These are phyloP conservation scores for Drosophila mettleri DNA, from an alignment of 2,888 invertebrate species.

Conservation along the genomic window DNA sequence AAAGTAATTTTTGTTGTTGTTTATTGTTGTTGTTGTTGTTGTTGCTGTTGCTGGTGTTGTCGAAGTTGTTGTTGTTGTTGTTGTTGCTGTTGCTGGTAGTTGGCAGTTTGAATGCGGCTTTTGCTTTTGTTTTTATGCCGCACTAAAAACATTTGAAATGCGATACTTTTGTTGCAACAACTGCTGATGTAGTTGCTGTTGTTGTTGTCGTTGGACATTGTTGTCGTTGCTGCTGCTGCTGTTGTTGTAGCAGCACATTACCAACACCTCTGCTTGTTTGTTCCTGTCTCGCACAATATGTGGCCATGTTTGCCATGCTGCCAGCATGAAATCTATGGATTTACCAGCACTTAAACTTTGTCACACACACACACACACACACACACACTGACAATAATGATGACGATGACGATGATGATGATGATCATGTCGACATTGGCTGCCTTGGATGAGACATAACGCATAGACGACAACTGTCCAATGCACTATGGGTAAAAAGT, in stretches of 20 bases:
- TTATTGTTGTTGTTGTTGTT: slow-evolving; percentile 43
- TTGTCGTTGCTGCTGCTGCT: slow-evolving; percentile 34
- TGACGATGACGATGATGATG: slow-evolving; percentile 49
- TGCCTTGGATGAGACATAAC: slow-evolving; percentile 53
- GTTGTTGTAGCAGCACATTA: slow-evolving; percentile 59
- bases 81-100: slow-evolving; percentile 56
- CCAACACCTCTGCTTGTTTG: slow-evolving; percentile 65
- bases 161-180: slow-evolving; percentile 77
- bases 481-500: no score
- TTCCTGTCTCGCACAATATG: slow-evolving; percentile 76
- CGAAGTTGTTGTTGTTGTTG: slow-evolving; percentile 18
- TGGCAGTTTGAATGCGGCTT: slow-evolving; percentile 75
- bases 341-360: slow-evolving; percentile 85
- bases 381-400: slow-evolving; percentile 16
- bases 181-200: slow-evolving; percentile 33
- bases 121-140: slow-evolving; percentile 78
- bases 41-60: slow-evolving; percentile 35
- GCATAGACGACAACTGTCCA: slow-evolving; percentile 59
- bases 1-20: slow-evolving; percentile 47
- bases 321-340: slow-evolving; percentile 83
- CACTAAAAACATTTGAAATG: slow-evolving; percentile 77
- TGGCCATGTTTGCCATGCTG: slow-evolving; percentile 74
- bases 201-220: slow-evolving; percentile 22
- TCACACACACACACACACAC: slow-evolving; percentile 27
- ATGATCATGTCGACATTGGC: slow-evolving; percentile 43